Evolutionary conservation across 1,140 invertebrate genomes (phyloP).

Genomic region (Physella acuta): DNA sequence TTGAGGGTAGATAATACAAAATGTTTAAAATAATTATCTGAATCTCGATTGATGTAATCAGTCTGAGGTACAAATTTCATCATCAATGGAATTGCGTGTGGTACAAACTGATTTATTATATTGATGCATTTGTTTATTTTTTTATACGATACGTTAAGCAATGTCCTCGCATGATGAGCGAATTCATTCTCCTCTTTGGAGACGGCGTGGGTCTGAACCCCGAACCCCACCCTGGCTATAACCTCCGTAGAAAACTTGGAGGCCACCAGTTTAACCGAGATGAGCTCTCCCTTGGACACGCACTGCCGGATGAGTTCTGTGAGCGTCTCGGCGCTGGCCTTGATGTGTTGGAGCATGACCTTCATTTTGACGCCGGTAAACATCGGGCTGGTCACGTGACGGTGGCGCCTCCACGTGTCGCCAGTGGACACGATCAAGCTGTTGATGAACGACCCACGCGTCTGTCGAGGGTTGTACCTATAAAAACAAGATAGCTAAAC

Average conservation of each 20-base stretch:
- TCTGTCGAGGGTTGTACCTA: too few species aligned
- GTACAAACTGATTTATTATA: not conserved
- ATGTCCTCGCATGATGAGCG: not conserved
- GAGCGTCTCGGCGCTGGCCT: not conserved
- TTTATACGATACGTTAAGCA: slow-evolving; percentile 27
- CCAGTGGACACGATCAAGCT: not conserved
- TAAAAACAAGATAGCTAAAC: too few species aligned
- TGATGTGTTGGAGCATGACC: not conserved
- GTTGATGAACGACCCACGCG: too few species aligned
- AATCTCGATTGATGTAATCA: not conserved
- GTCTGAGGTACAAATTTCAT: not conserved
- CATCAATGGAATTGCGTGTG: not conserved
- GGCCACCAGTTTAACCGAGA: not conserved
- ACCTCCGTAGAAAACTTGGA: not conserved
- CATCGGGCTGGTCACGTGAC: slow-evolving; percentile 1
- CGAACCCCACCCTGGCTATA: slow-evolving; percentile 6
- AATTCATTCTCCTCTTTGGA: slow-evolving; percentile 7
- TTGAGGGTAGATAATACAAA: not conserved
- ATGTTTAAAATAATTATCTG: not conserved
- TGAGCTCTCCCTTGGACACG: not conserved
- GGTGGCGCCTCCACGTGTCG: slow-evolving; percentile 3
- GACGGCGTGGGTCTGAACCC: not conserved
- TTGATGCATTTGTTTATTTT: not conserved
- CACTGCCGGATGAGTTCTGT: not conserved
- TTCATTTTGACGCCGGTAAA: slow-evolving; percentile 16